These are phyloP conservation scores for Diorhabda elongata DNA, from an alignment of 1,140 invertebrate species.

Conservation along the genomic window DNA sequence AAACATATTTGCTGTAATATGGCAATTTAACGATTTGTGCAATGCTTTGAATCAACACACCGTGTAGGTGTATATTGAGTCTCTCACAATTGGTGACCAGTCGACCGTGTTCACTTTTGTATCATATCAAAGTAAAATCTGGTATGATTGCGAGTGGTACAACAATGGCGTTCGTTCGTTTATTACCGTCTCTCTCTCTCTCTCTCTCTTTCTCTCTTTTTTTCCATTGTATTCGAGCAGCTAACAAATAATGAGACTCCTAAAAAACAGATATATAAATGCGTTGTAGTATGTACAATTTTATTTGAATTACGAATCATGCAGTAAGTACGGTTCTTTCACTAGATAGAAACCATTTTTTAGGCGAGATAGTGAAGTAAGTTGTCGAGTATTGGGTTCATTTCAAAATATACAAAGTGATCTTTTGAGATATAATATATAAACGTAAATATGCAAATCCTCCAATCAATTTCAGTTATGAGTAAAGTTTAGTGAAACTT, in stretches of 20 bases:
- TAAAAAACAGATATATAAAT: neutral
- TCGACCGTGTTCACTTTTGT: slow-evolving; percentile 14
- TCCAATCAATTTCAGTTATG: no score
- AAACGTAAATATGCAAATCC: no score
- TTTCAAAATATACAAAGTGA: no score
- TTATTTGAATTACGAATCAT: no score
- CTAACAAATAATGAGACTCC: neutral
- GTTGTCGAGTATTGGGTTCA: no score
- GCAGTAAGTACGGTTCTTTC: no score
- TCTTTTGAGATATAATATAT: no score
- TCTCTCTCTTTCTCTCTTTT: slow-evolving; percentile 5
- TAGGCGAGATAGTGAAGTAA: no score
- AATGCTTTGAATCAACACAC: slow-evolving; percentile 5
- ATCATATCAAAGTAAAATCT: slow-evolving; percentile 21
- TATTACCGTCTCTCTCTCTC: neutral
- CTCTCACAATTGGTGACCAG: slow-evolving; percentile 16
- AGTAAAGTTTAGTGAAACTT: no score
- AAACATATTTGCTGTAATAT: no score
- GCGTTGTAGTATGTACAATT: no score
- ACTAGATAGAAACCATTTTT: no score
- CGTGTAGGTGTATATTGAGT: slow-evolving; percentile 12
- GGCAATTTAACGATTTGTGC: neutral
- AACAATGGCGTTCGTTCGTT: slow-evolving; percentile 9
- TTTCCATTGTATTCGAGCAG: slow-evolving; percentile 3
- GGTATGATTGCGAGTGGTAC: slow-evolving; percentile 8